Conservation (phyloP, 2,797 vertebrate species). For the Gymnoscopelus braueri region DNA sequence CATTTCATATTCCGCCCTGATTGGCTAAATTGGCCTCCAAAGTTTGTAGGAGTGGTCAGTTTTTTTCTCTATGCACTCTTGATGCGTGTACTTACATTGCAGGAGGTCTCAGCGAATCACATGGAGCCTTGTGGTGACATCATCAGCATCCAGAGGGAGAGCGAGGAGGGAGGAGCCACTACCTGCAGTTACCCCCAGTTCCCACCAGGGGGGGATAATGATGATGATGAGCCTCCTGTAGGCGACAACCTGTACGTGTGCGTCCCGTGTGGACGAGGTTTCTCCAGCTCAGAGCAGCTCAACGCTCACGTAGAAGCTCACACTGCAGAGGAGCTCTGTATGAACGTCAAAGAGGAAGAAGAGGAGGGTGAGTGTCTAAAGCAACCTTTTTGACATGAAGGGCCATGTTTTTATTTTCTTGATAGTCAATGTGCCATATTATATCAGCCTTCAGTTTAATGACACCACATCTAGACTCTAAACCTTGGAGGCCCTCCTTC, state of each 20-base stretch:
- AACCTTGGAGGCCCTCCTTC: no score
- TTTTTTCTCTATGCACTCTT: no score
- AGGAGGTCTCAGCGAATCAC: conserved; percentile 79
- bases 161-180: conserved; percentile 81
- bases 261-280: conserved; percentile 91
- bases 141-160: conserved; percentile 86
- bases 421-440: no score
- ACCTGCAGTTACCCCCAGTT: conserved; percentile 74
- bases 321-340: conserved; percentile 85
- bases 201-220: conserved; percentile 75
- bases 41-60: no score
- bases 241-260: conserved; percentile 93
- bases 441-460: no score
- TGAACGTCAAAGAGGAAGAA: conserved; percentile 86
- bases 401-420: no score
- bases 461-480: no score
- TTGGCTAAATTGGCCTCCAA: no score
- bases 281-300: conserved; percentile 91
- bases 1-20: no score
- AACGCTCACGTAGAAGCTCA: conserved; percentile 90
- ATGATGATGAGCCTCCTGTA: conserved; percentile 82
- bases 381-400: no score
- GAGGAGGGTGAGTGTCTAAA: conserved; percentile 78
- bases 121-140: conserved; percentile 84
- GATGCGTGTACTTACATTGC: conserved; percentile 77